A percentile compares a stretch with the other conserved stretches of the same genome.
Evolutionary conservation across 2,888 invertebrate genomes (phyloP).

Genomic region (Ctenicera cuprea): DNA sequence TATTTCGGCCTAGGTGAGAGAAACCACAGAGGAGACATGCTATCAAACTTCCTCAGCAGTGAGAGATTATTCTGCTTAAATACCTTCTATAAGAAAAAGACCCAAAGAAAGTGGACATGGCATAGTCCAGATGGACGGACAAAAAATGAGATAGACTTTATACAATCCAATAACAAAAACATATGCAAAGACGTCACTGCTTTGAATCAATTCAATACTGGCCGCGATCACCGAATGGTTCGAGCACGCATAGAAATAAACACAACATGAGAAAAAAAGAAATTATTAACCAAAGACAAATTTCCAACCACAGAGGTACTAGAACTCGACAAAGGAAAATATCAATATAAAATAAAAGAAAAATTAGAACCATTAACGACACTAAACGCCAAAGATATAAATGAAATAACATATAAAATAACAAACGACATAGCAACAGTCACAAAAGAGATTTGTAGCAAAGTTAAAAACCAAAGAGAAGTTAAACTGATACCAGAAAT

Average conservation of each 20-base stretch:
- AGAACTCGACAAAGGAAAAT: background rate
- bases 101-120: too few relatives aligned
- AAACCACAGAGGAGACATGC: conserved; percentile 29
- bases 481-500: too few relatives aligned
- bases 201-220: too few relatives aligned
- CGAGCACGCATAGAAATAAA: too few relatives aligned
- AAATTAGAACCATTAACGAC: background rate
- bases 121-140: conserved; percentile 12
- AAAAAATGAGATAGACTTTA: conserved; percentile 24
- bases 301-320: background rate
- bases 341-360: background rate
- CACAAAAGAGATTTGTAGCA: too few relatives aligned
- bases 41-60: too few relatives aligned
- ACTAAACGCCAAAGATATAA: background rate
- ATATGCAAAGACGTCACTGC: background rate
- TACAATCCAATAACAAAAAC: conserved; percentile 1
- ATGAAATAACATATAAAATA: too few relatives aligned
- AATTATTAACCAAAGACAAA: background rate
- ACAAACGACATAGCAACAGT: background rate
- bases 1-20: conserved; percentile 27
- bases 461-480: too few relatives aligned
- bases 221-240: too few relatives aligned
- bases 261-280: background rate
- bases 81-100: conserved; percentile 12
- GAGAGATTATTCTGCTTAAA: conserved; percentile 12